Base-by-base conservation (phyloP, 2,888 invertebrate species). In the Tupiocoris notatus region DNA sequence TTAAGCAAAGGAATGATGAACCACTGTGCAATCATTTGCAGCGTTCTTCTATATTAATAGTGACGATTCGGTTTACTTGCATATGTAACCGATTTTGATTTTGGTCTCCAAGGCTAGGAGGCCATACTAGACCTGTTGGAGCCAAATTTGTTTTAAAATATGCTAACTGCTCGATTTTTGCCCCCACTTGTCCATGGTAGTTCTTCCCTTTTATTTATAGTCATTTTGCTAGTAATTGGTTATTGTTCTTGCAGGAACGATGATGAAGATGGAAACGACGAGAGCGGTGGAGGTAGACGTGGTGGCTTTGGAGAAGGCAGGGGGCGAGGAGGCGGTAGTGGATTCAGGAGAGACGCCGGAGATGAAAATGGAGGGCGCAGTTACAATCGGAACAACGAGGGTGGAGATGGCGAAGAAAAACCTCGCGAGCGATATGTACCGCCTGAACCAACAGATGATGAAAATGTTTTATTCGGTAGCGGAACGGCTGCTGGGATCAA, bases 401-500 rank as follows among this genome's bases (percentile, higher is more conserved):
- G 75, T 1, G 59, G 77, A 12, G 17, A 76, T 62, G 80, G 75
- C 23, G 75, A 75, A 39, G 79, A 80, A 24, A 89, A 89, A 70
- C 87, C 89, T 63, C 86, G 89, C 1, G 89, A 89, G 78, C 85
- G 86, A 22, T 92, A 92, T 81, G 86, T 91, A 64, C 95, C 95
- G 0, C 90, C 91, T 0, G 93, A 93, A 62, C 88, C 91, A 0
- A 87, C 89, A 0, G 87, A 88, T 0, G 90, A 92, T 77, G 93
- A 92, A 74, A 85, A 86, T 0, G 89, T 89, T 77, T 86, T 94
- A 56, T 94, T 92, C 81, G 88, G 87, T 67, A 87, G 86, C 68
- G 89, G 89, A 0, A 91, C 92, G 12, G 86, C 88, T 16, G 89
- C 90, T 0, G 98, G 98, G 0, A 95, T 96, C 59, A 98, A 99